Percentiles rank a stretch among this genome's conserved stretches.
phyloP scores from a whole-genome alignment of 2,797 vertebrate genomes.

The Tauraco hartlaubi region DNA sequence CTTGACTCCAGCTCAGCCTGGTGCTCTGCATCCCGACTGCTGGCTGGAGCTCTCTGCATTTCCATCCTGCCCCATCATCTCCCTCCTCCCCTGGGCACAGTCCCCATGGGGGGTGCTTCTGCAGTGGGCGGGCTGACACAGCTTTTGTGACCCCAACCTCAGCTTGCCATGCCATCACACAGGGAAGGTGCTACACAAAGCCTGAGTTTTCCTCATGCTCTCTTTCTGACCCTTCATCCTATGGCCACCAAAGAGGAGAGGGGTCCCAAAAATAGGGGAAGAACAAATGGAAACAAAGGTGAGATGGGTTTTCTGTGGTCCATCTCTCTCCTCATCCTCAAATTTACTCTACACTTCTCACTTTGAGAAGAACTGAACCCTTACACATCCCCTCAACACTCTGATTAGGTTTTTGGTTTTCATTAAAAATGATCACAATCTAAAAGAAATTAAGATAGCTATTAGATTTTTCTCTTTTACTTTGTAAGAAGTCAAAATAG shows the following conservation, averaged over 20 bases:
- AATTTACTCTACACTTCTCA: not conserved
- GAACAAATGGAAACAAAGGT: not conserved
- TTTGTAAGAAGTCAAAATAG: not conserved
- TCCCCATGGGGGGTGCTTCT: accelerated
- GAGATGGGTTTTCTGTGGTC: not conserved
- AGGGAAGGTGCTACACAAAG: not conserved
- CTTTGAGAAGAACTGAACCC: not conserved
- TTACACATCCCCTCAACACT: not conserved
- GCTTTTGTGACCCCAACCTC: not conserved
- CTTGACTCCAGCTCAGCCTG: not conserved
- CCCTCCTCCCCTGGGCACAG: not conserved
- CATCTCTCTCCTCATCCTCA: not conserved
- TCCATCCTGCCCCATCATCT: not conserved
- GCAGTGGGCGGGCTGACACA: not conserved
- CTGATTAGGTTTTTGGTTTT: not conserved
- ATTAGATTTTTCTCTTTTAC: not conserved
- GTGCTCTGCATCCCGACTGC: not conserved
- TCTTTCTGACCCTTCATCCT: not conserved
- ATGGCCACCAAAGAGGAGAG: not conserved
- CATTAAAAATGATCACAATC: not conserved
- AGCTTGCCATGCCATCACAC: not conserved
- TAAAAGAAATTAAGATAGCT: not conserved
- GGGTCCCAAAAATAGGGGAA: not conserved
- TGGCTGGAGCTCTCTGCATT: not conserved
- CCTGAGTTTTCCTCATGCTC: not conserved